Evolutionary conservation across 2,888 invertebrate genomes (phyloP), one percentile per base, ranked within the genome.

Genomic region (Caenorhabditis afra): DNA sequence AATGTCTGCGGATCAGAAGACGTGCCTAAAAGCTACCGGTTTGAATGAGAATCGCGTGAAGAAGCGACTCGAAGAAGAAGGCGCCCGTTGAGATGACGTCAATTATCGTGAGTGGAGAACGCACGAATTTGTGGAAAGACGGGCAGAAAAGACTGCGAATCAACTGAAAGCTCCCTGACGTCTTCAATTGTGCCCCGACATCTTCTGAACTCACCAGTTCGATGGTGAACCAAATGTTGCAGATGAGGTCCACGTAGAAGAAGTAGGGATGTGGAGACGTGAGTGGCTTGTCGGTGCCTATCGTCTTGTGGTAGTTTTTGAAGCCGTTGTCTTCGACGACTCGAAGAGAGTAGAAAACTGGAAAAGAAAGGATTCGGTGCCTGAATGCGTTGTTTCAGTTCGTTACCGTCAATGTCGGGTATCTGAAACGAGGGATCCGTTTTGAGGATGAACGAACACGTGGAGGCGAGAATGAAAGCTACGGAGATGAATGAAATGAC

Each of bases 61-160:
- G 80, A 1, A 88, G 53, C 55, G 96, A 93, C 92, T 97, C 97
- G 91, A 96, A 94, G 93, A 98, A 99, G 93, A 99, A 99, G 91
- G 97, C 96, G 91, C 97, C 93, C 39, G 98, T 99, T 81, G 98
- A 98, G 87, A 98, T 95, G 92, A 97, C 96, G 92, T 99, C 99
- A 92, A 99, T 99, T 91, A 99, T 94, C 92, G 99, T 99, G 89
- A 97, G 96, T 82, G 97, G 97, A 57, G 92, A 95, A 91, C 95
- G 91, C 94, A 97, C 93, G 92, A 98, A 99, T 90, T 95, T 77
- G 55, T 83, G 75, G 82, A 92, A 91, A 57, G 90, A 94, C 23
- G 96, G 95, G 64, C 95, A 94, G 91, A 96, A 96, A 91, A 95
- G 93, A 47, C 86, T 87, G 22, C 90, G 85, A 57, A 88, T 81